phyloP scores from a whole-genome alignment of 2,797 vertebrate genomes.

The Mormyrops attenuatus region DNA sequence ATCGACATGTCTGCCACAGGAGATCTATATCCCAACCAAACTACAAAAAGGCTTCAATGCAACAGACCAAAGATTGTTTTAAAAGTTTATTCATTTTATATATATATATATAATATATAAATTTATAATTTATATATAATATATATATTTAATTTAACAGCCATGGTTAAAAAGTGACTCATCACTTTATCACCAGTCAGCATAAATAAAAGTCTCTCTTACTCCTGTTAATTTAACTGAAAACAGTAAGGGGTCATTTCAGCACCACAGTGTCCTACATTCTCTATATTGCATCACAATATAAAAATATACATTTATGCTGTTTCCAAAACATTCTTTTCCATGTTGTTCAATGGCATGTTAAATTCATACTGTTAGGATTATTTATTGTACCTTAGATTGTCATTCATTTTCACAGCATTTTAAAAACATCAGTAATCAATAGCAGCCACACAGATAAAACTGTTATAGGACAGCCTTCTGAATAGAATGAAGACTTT shows the following conservation, averaged over 20 bases:
- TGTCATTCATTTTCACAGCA: slow-evolving; percentile 59
- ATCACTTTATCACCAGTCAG: slow-evolving; percentile 58
- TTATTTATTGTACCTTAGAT: slow-evolving; percentile 33
- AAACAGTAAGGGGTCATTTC: slow-evolving; percentile 71
- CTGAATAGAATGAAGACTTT: slow-evolving; percentile 24
- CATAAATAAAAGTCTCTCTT: slow-evolving; percentile 62
- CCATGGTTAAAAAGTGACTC: slow-evolving; percentile 62
- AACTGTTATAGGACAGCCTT: slow-evolving; percentile 35
- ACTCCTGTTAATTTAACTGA: slow-evolving; percentile 63
- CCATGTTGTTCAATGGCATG: slow-evolving; percentile 71
- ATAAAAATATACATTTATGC: slow-evolving; percentile 76
- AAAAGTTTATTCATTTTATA: slow-evolving; percentile 46
- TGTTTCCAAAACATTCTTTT: slow-evolving; percentile 65
- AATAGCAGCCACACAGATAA: slow-evolving; percentile 61
- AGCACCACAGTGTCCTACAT: slow-evolving; percentile 75
- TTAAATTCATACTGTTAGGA: slow-evolving; percentile 49
- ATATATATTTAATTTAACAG: slow-evolving; percentile 51
- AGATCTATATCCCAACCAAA: background rate
- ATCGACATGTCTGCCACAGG: background rate
- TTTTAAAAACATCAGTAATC: slow-evolving; percentile 60
- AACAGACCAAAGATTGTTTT: slow-evolving; percentile 29
- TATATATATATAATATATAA: slow-evolving; percentile 33
- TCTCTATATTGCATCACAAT: slow-evolving; percentile 74
- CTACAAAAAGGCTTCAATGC: background rate
- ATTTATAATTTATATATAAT: slow-evolving; percentile 23